phyloP scores from a whole-genome alignment of 92 coral and sea anemone species.

The Zoanthus gigantus region DNA sequence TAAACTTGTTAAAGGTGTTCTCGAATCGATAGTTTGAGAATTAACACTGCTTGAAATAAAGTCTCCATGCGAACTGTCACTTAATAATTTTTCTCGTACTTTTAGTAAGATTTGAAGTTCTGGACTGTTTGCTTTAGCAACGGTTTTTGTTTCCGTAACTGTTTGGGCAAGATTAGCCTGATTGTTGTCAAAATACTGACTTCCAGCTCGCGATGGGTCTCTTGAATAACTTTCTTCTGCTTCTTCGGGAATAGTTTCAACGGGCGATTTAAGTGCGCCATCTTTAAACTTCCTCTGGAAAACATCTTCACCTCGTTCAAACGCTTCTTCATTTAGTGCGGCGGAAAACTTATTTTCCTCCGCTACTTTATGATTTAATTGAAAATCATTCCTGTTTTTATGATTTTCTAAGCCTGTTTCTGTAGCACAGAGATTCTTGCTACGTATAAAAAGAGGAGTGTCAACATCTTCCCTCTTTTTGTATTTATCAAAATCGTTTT shows the following conservation, averaged over 20 bases:
- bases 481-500: not conserved
- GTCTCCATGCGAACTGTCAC: not conserved
- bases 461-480: not conserved
- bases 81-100: not conserved
- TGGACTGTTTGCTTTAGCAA: not conserved
- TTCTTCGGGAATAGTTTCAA: constrained; percentile 57
- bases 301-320: not conserved
- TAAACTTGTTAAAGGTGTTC: constrained; percentile 25
- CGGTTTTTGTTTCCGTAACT: not conserved
- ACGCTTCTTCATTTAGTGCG: not conserved
- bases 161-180: not conserved
- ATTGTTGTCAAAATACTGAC: not conserved
- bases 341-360: not conserved
- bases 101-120: not conserved
- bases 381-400: constrained; percentile 8
- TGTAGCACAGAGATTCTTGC: not conserved
- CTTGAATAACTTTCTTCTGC: constrained; percentile 6
- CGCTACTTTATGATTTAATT: not conserved
- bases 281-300: not conserved
- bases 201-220: not conserved
- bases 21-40: not conserved
- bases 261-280: constrained; percentile 21
- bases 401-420: not conserved
- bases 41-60: not conserved
- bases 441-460: not conserved